Base-by-base conservation (phyloP, 53 echinoderm and acorn worm genomes). In the Actinopyga echinites region DNA sequence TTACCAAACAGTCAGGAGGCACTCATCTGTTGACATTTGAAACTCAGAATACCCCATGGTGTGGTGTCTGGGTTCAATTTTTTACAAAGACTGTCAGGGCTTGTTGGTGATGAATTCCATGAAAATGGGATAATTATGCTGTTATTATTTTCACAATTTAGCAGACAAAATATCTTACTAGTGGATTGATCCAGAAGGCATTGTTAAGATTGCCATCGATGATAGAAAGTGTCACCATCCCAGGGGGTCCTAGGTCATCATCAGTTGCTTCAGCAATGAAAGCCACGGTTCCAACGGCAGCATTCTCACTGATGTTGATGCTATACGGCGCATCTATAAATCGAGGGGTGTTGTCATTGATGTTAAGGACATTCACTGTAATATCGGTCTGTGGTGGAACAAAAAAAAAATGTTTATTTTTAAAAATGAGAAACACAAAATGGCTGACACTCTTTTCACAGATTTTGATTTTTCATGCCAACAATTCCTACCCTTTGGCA, bases 321-420 rank as follows among this genome's bases (percentile, higher is more conserved):
- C 64, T 61, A 79, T 99, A 99, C 1, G 92, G 94, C 4, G 90
- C 84, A 20, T 85, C 92, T 6, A 77, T 85, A 79, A 99, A 99
- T 31, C 83, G 49, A 12, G 99, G 99, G 40, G 61, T 92, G 91
- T 99, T 92, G 89, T 99, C 99, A 58, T 99, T 99, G 82, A 95
- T 78, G 71, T 95, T 94, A 74, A 92, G 60, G 1, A 99, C 99
- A 37, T 83, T 89, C 22, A 99, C 90, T 5, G 86, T 92, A 13
- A 99, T 88, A 21, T 25, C 67, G 28, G 89, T 93, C 96, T 96
- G 89, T 26, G 29, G 6, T 8, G 17, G 43, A 22, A 56, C 7
- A 9, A 28, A 56, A 32, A 21, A 56, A 55, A 65, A 15, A 17
- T 49, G 3, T 17, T 49, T 0, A 49, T 15, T 15, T 15, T 49